Evolutionary conservation across 2,888 invertebrate species (phyloP).

Genomic region (Gastracanthus pulcherrimus): DNA sequence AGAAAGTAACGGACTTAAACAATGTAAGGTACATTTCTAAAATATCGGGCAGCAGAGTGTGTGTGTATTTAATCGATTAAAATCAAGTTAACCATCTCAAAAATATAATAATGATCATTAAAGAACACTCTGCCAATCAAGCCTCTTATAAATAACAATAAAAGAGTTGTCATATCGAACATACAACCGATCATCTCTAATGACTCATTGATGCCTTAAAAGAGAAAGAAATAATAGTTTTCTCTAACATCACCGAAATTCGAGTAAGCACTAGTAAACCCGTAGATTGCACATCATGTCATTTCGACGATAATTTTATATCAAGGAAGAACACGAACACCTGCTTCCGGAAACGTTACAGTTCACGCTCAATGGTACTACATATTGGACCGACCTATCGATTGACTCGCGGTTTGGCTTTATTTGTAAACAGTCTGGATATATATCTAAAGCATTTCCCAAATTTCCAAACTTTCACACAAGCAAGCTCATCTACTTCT

Average conservation of each 20-base stretch:
- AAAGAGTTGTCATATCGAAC: slow-evolving; percentile 15
- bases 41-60: no score
- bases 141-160: not conserved
- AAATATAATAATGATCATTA: not conserved
- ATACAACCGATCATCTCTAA: no score
- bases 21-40: no score
- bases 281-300: slow-evolving; percentile 10
- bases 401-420: not conserved
- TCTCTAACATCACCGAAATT: not conserved
- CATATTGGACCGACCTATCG: not conserved
- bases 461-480: not conserved
- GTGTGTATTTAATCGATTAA: no score
- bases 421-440: not conserved
- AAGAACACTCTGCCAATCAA: not conserved
- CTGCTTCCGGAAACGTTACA: not conserved
- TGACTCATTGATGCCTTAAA: not conserved
- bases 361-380: not conserved
- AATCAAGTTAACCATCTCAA: not conserved
- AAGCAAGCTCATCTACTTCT: no score
- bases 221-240: not conserved
- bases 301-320: slow-evolving; percentile 17
- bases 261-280: not conserved
- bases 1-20: not conserved
- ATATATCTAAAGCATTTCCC: not conserved
- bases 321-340: no score